Conservation (phyloP, 2,113 vertebrate genomes). For the Tragelaphus buxtoni region DNA sequence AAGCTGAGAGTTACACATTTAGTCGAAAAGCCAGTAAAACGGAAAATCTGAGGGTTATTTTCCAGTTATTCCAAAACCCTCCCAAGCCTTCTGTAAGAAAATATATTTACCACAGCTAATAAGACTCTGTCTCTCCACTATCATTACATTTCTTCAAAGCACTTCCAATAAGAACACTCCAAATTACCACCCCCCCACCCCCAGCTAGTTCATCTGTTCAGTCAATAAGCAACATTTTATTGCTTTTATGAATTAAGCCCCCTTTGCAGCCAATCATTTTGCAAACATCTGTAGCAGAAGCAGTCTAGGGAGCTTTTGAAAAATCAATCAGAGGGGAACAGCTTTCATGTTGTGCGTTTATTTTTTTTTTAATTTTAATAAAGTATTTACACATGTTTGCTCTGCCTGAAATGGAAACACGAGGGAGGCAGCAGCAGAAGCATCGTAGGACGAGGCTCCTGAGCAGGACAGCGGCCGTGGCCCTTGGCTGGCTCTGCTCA, state of each 20-base stretch:
- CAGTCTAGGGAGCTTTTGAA: slow-evolving; percentile 84
- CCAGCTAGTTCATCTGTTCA: slow-evolving; percentile 83
- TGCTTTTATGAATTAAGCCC: slow-evolving; percentile 86
- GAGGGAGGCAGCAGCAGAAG: background rate
- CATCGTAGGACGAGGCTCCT: rapidly evolving
- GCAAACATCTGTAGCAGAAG: slow-evolving; percentile 83
- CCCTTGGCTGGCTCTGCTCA: too few relatives aligned
- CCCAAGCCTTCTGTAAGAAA: slow-evolving; percentile 64
- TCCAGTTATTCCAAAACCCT: slow-evolving; percentile 62
- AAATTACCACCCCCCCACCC: slow-evolving; percentile 80
- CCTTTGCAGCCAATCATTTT: slow-evolving; percentile 82
- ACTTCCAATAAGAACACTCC: slow-evolving; percentile 80
- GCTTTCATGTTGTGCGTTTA: slow-evolving; percentile 75
- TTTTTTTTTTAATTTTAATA: slow-evolving; percentile 79
- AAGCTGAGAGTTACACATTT: slow-evolving; percentile 35
- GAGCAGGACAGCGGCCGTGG: rapidly evolving
- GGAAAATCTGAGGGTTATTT: slow-evolving; percentile 64
- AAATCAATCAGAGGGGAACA: slow-evolving; percentile 83
- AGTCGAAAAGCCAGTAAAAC: slow-evolving; percentile 13
- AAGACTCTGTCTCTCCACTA: slow-evolving; percentile 68
- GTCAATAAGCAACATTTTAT: slow-evolving; percentile 82
- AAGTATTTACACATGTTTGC: slow-evolving; percentile 82
- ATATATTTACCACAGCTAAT: slow-evolving; percentile 76
- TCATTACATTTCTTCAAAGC: slow-evolving; percentile 76
- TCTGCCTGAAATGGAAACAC: slow-evolving; percentile 64